A percentile compares a stretch with the other conserved stretches of the same genome.
Evolutionary conservation across 2,113 vertebrate species (phyloP).

Genomic region (Origma solitaria): DNA sequence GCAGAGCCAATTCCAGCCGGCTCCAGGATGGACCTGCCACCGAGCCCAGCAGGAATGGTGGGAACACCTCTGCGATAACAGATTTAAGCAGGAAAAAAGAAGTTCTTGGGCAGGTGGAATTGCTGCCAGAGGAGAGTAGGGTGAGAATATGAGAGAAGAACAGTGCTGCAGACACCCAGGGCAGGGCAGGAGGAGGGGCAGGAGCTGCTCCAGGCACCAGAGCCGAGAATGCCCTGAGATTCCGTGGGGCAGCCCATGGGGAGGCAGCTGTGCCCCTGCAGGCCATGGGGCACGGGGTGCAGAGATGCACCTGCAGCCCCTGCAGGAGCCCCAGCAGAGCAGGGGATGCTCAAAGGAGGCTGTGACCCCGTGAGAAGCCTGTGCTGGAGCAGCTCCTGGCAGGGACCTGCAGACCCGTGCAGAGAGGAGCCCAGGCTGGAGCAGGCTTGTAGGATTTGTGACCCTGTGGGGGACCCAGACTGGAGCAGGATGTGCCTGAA

Average conservation of each 20-base stretch:
- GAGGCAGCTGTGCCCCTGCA: too few relatives aligned
- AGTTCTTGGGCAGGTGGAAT: not conserved
- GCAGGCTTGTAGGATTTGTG: not conserved
- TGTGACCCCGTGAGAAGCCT: not conserved
- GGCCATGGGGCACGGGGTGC: too few relatives aligned
- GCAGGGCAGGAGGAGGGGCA: not conserved
- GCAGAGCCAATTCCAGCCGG: not conserved
- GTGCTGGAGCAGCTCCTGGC: not conserved
- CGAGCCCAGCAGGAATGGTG: not conserved
- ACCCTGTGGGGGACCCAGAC: not conserved
- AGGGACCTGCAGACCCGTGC: not conserved
- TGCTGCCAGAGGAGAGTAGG: not conserved
- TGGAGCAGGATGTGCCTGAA: not conserved
- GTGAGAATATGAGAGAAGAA: not conserved
- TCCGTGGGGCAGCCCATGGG: too few relatives aligned
- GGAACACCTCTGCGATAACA: not conserved
- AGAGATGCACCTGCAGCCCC: too few relatives aligned
- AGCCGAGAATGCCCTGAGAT: too few relatives aligned
- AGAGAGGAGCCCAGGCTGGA: not conserved
- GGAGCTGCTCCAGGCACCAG: too few relatives aligned
- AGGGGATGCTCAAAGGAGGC: too few relatives aligned
- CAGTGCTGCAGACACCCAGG: not conserved
- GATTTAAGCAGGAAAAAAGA: not conserved
- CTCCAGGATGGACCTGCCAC: rapidly evolving
- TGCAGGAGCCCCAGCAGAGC: too few relatives aligned